These are phyloP conservation scores for Dorcus parallelipipedus DNA, from an alignment of 2,888 invertebrate species.

Conservation along the genomic window DNA sequence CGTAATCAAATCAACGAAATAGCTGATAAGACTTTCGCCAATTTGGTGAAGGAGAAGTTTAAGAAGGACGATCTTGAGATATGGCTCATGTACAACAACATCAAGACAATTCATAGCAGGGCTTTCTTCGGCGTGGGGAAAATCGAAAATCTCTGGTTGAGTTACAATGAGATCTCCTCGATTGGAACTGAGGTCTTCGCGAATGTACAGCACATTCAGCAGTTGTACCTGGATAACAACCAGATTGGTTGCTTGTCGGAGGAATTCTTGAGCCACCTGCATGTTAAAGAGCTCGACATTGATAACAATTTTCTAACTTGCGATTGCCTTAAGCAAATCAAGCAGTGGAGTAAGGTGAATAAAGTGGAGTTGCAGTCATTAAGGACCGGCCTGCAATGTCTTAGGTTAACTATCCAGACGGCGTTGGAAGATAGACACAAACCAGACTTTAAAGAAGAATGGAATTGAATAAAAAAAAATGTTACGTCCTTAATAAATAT, in stretches of 20 bases:
- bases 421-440: neutral
- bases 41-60: constrained; percentile 28
- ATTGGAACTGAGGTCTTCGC: constrained; percentile 31
- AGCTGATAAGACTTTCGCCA: constrained; percentile 32
- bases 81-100: constrained; percentile 34
- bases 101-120: constrained; percentile 30
- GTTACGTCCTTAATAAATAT: no score
- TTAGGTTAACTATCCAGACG: neutral
- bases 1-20: constrained; percentile 33
- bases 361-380: constrained; percentile 27
- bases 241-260: constrained; percentile 35
- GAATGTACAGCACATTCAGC: constrained; percentile 29
- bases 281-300: constrained; percentile 31
- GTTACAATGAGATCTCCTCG: constrained; percentile 31
- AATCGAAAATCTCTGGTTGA: constrained; percentile 33
- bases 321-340: constrained; percentile 35
- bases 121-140: constrained; percentile 28
- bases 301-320: constrained; percentile 37
- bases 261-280: constrained; percentile 22
- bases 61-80: constrained; percentile 29
- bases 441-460: neutral
- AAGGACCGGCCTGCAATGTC: constrained; percentile 19
- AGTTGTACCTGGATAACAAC: constrained; percentile 35
- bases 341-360: constrained; percentile 31
- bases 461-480: no score